Evolutionary conservation across 2,113 vertebrate genomes (phyloP).

Genomic region (Malaclemys terrapin): DNA sequence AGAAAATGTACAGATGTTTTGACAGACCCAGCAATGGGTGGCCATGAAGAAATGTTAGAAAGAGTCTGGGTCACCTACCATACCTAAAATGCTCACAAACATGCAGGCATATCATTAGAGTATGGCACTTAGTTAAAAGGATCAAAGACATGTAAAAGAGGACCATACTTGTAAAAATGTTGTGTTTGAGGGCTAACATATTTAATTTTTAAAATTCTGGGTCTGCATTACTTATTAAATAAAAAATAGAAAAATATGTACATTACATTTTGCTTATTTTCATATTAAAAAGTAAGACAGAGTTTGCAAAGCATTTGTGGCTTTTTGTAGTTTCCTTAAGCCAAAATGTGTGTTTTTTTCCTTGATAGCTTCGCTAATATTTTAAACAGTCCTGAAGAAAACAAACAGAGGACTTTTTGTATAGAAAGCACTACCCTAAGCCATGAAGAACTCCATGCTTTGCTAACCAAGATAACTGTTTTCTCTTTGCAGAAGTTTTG

Average conservation of each 20-base stretch:
- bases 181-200: constrained; percentile 88
- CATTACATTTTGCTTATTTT: constrained; percentile 99
- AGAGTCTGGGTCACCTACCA: constrained; percentile 73
- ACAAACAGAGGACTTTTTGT: constrained; percentile 87
- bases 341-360: constrained; percentile 97
- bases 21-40: constrained; percentile 87
- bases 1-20: constrained; percentile 96
- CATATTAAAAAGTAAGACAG: constrained; percentile 97
- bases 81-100: constrained; percentile 78
- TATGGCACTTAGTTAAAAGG: constrained; percentile 83
- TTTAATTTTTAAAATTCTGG: constrained; percentile 90
- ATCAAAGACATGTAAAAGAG: constrained; percentile 82
- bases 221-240: constrained; percentile 98
- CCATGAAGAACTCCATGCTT: constrained; percentile 98
- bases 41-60: constrained; percentile 71
- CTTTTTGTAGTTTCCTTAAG: constrained; percentile 99
- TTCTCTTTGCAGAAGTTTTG: constrained; percentile 99
- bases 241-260: constrained; percentile 94
- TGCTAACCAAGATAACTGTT: constrained; percentile 96
- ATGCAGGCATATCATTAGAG: constrained; percentile 76
- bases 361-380: constrained; percentile 98
- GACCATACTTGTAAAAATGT: constrained; percentile 85
- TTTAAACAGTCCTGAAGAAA: constrained; percentile 90
- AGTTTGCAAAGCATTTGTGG: constrained; percentile 99
- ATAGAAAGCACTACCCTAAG: constrained; percentile 90